These are phyloP conservation scores for Parthenolecanium corni DNA, from an alignment of 2,888 invertebrate species.

Conservation along the genomic window DNA sequence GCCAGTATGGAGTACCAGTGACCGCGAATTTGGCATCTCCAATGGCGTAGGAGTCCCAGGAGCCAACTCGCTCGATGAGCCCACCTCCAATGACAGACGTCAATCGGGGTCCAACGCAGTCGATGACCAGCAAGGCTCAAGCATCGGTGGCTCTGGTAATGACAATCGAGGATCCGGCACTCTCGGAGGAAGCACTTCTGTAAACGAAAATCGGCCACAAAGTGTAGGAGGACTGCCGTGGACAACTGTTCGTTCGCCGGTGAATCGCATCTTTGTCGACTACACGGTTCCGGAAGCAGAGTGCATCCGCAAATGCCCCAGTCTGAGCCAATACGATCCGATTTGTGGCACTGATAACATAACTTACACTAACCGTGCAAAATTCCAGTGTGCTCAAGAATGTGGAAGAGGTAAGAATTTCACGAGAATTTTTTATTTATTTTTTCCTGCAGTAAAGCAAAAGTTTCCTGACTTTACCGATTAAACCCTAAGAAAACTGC, in stretches of 20 bases:
- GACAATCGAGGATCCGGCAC: background rate
- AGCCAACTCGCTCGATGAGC: too few species aligned
- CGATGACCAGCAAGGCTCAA: too few species aligned
- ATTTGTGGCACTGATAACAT: constrained; percentile 30
- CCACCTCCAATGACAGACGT: background rate
- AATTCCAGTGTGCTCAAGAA: constrained; percentile 23
- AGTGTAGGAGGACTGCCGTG: background rate
- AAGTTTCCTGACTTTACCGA: too few species aligned
- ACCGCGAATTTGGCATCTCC: background rate
- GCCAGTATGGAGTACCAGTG: background rate
- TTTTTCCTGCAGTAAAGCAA: background rate
- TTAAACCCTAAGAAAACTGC: too few species aligned
- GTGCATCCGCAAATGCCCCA: background rate
- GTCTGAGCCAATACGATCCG: constrained; percentile 17
- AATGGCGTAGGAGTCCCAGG: too few species aligned
- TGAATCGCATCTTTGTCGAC: background rate
- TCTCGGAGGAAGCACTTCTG: too few species aligned
- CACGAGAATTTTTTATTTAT: background rate
- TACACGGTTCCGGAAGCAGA: background rate
- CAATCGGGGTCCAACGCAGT: background rate
- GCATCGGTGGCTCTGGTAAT: background rate
- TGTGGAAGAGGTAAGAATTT: constrained; percentile 28
- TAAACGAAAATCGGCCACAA: background rate
- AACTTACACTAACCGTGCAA: constrained; percentile 27
- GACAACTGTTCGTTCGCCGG: background rate